These are phyloP conservation scores for Aurelia coerulea DNA, from an alignment of 30 jellyfish, hydroid and myxozoan genomes.

Conservation along the genomic window DNA sequence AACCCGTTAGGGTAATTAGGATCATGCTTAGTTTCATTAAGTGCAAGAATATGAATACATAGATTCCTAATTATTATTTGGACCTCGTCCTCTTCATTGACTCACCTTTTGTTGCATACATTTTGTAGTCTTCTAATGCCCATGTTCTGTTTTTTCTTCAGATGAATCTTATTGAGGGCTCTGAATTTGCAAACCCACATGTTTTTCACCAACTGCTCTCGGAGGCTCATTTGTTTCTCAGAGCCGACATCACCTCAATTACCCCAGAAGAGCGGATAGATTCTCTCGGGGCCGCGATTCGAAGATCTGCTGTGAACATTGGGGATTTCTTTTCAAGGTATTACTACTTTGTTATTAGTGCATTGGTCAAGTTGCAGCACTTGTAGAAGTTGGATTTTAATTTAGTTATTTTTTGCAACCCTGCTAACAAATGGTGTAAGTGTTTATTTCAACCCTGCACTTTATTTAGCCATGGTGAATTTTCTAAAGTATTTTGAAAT, in stretches of 20 bases:
- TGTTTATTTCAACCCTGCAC: no score
- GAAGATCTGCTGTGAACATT: conserved; percentile 70
- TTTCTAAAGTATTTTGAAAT: no score
- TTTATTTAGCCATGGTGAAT: no score
- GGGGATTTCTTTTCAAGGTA: conserved; percentile 90
- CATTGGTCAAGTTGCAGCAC: neutral
- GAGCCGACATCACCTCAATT: conserved; percentile 58
- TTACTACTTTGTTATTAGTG: neutral
- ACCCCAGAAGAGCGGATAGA: conserved; percentile 45
- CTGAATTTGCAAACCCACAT: conserved; percentile 89
- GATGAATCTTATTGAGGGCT: conserved; percentile 82
- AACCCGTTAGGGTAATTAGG: no score
- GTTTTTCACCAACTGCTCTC: conserved; percentile 83
- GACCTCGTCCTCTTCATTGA: no score
- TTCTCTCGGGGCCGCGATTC: conserved; percentile 22
- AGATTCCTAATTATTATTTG: no score
- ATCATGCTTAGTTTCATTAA: no score
- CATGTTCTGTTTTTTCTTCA: neutral
- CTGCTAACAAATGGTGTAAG: no score
- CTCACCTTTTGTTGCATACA: no score
- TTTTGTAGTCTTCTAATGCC: no score
- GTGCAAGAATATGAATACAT: no score
- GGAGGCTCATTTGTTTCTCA: conserved; percentile 79
- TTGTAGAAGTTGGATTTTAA: neutral
- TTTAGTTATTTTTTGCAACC: no score